A percentile compares a stretch with the other conserved stretches of the same genome.
phyloP scores from a whole-genome alignment of 2,113 vertebrate genomes.

The Upupa epops region DNA sequence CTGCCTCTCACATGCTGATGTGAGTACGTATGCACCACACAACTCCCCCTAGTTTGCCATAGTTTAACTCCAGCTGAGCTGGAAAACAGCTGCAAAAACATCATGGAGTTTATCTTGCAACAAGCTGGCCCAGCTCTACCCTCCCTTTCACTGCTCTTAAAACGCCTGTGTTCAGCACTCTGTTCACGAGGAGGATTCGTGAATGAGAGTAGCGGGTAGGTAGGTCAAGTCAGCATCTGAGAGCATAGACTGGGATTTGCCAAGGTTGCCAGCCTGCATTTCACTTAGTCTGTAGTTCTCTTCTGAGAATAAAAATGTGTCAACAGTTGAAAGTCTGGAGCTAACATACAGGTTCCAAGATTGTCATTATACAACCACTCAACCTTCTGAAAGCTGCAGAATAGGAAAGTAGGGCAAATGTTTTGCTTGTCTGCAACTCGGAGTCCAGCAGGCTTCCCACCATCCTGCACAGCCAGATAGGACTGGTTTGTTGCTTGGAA shows the following conservation, averaged over 20 bases:
- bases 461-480: not conserved
- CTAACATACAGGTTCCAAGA: not conserved
- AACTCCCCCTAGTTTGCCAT: not conserved
- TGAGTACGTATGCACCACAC: not conserved
- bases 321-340: not conserved
- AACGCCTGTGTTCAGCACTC: conserved; percentile 10
- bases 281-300: not conserved
- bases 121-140: not conserved
- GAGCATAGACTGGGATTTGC: not conserved
- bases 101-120: not conserved
- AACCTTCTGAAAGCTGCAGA: not conserved
- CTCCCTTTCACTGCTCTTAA: not conserved
- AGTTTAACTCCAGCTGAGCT: conserved; percentile 12
- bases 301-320: not conserved
- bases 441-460: not conserved
- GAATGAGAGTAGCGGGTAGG: not conserved
- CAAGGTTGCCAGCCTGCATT: not conserved
- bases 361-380: not conserved
- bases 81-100: conserved; percentile 7
- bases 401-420: not conserved
- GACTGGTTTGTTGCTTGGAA: not conserved
- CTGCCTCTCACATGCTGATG: not conserved
- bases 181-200: not conserved
- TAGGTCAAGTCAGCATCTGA: not conserved
- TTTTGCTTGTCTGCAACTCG: not conserved